Percentiles rank a stretch among this genome's conserved stretches.
Conservation (phyloP, 1,140 invertebrate genomes). For the Episyrphus balteatus region DNA sequence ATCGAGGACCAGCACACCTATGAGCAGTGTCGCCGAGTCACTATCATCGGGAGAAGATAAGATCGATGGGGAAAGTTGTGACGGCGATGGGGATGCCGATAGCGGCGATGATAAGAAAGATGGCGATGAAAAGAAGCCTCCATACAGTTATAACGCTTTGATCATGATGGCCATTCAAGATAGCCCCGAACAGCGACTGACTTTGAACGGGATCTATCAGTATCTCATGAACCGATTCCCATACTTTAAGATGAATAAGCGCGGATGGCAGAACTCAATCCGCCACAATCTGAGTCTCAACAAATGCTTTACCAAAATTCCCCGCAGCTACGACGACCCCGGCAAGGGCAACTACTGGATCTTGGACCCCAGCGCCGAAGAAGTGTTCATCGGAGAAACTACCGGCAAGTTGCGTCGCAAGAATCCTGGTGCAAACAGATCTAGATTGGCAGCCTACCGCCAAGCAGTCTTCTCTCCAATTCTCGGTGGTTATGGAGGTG, state of each 20-base stretch:
- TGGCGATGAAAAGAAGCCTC: slow-evolving; percentile 70
- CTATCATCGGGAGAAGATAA: slow-evolving; percentile 21
- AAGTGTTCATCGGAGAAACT: slow-evolving; percentile 94
- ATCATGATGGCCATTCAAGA: slow-evolving; percentile 99
- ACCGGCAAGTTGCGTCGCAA: slow-evolving; percentile 86
- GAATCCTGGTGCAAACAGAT: slow-evolving; percentile 74
- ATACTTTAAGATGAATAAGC: slow-evolving; percentile 95
- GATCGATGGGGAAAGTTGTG: slow-evolving; percentile 24
- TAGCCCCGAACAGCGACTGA: slow-evolving; percentile 85
- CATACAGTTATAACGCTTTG: slow-evolving; percentile 95
- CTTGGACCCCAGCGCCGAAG: slow-evolving; percentile 84
- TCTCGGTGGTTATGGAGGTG: slow-evolving; percentile 18
- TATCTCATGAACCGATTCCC: slow-evolving; percentile 98
- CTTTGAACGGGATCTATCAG: slow-evolving; percentile 97
- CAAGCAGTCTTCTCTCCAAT: slow-evolving; percentile 45
- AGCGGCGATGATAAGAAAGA: slow-evolving; percentile 16
- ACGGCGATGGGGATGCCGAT: slow-evolving; percentile 12
- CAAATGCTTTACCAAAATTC: slow-evolving; percentile 97
- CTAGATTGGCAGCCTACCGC: slow-evolving; percentile 77
- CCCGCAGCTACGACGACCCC: slow-evolving; percentile 84
- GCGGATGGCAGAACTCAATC: slow-evolving; percentile 99
- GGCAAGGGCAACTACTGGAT: slow-evolving; percentile 96
- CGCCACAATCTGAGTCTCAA: slow-evolving; percentile 93
- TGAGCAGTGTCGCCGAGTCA: slow-evolving; percentile 29
- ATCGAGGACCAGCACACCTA: slow-evolving; percentile 29